Conservation (phyloP, 2,888 invertebrate genomes). For the Nomada flava region DNA sequence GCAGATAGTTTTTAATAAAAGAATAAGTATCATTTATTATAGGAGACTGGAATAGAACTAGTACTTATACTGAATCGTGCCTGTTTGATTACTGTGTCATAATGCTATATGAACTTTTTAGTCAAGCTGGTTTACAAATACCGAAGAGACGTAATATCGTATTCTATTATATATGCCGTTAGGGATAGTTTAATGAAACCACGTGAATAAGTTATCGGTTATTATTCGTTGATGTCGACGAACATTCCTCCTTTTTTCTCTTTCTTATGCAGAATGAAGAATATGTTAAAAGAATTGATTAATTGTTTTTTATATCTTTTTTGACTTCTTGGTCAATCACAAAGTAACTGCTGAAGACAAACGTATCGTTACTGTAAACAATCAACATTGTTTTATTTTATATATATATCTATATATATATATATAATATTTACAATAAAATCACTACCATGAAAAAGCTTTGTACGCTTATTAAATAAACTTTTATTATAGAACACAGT, state of each 20-base stretch:
- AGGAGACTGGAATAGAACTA: conserved; percentile 59
- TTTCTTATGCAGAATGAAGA: not conserved
- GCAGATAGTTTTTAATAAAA: conserved; percentile 42
- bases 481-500: conserved; percentile 28
- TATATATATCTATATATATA: conserved; percentile 51
- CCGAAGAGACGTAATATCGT: conserved; percentile 13
- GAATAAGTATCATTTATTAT: conserved; percentile 49
- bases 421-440: conserved; percentile 65
- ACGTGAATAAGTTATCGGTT: conserved; percentile 38
- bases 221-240: conserved; percentile 32
- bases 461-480: conserved; percentile 55
- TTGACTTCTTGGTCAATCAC: conserved; percentile 11
- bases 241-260: conserved; percentile 48
- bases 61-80: conserved; percentile 61
- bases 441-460: conserved; percentile 48
- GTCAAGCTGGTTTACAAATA: conserved; percentile 39
- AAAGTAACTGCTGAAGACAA: conserved; percentile 12
- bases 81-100: conserved; percentile 55
- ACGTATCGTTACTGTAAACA: conserved; percentile 44
- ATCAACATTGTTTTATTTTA: conserved; percentile 61
- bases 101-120: conserved; percentile 25
- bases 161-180: conserved; percentile 42
- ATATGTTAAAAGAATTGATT: conserved; percentile 4
- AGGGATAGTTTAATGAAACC: conserved; percentile 30
- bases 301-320: conserved; percentile 8